Evolutionary conservation across 1,140 invertebrate species (phyloP), one percentile per base, ranked within the genome.

Genomic region (Chrysopa pallens): DNA sequence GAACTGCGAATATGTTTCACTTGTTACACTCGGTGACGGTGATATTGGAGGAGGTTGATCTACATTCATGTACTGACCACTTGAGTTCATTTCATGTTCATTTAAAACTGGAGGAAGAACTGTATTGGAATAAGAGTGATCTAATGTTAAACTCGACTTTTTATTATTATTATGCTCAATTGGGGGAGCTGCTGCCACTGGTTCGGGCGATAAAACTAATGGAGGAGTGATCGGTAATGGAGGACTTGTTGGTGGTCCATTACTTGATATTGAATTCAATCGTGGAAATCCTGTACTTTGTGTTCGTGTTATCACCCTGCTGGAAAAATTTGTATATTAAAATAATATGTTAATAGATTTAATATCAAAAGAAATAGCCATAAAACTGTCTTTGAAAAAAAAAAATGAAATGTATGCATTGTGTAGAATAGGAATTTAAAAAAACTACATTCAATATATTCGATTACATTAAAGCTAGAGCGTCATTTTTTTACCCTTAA

Each of bases 1-100:
- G 12, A 72, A 53, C 45, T 67, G 64, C 15, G 68, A 68, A 53
- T 72, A 73, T 47, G 61, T 58, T 42, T 66, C 64, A 54, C 62
- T 66, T 11, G 49, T 53, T 40, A 49, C 59, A 49, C 63, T 66
- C 15, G 56, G 50, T 6, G 62, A 61, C 23, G 64, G 63, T 13
- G 63, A 66, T 8, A 42, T 37, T 8, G 66, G 37, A 13, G 57
- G 54, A 36, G 44, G 51, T 33, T 43, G 54, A 29, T 44, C 61
- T 55, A 52, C 52, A 52, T 60, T 67, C 50, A 61, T 50, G 52
- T 70, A 68, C 13, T 52, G 52, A 23, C 53, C 52, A 37, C 59
- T 50, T 9, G 39, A 46, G 29, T 42, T 37, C 4, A 17, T 31
- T 8, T 40, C 49, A 31, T 37, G 42, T 46, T 52, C 47, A 5